Base-by-base conservation (phyloP, 2,888 invertebrate genomes). In the Oscheius sp. region DNA sequence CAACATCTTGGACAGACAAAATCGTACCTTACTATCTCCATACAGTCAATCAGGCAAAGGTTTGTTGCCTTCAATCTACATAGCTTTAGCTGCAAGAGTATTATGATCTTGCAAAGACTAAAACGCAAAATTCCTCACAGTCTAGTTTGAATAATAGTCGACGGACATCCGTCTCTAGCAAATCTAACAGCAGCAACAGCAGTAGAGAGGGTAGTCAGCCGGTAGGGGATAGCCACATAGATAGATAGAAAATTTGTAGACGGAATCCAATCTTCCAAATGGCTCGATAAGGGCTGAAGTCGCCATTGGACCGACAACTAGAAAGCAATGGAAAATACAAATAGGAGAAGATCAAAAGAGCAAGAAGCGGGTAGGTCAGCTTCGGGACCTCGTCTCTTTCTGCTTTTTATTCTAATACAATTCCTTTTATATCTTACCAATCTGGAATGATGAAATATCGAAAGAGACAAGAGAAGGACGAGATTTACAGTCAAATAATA, bases 1-100 rank as follows among this genome's bases (percentile, higher is more conserved):
- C 95, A 12, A 97, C 97, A 71, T 97, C 97, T 20, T 98, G 98
- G 98, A 99, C 98, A 71, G 94, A 94, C 77, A 96, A 95, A 88
- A 94, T 96, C 61, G 97, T 98, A 84, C 94, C 95, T 76, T 99
- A 98, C 90, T 99, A 94, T 89, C 90, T 97, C 83, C 98, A 99
- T 89, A 92, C 93, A 84, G 95, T 98, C 87, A 97, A 99, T 90
- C 91, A 95, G 87, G 94, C 94, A 82, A 95, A 94, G 86, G 88
- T 89, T 41, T 4, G 61, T 3, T 5, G 12, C 9, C 36, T 30
- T 22, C 12, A n/a, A n/a, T n/a, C n/a, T n/a, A n/a, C n/a, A n/a
- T 47, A 6, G 3, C 20, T 77, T 59, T 41, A 77, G 75, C 62
- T 78, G 38, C 75, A 78, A 57, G 57, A 63, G 47, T 78, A 72